Evolutionary conservation across 2,113 vertebrate genomes (phyloP).

Genomic region (Equus przewalskii): DNA sequence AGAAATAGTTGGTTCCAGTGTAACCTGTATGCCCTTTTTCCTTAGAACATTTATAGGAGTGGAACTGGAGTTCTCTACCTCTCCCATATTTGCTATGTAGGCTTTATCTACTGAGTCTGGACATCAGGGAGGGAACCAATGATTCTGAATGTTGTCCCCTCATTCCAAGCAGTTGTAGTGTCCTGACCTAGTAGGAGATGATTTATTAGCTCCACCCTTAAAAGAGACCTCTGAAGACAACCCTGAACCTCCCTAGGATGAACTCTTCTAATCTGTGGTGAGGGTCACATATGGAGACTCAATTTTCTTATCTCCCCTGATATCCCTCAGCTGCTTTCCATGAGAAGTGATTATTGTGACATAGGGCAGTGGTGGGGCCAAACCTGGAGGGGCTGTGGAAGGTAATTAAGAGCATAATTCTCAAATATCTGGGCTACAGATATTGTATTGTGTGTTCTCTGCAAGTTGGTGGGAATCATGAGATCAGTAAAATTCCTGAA

Average conservation of each 20-base stretch:
- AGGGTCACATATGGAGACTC: neutral
- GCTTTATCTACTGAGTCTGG: neutral
- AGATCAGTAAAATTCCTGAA: neutral
- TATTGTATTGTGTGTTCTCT: neutral
- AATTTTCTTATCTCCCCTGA: neutral
- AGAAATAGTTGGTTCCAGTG: neutral
- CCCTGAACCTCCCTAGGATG: too few relatives aligned
- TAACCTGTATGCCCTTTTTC: neutral
- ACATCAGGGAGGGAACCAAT: neutral
- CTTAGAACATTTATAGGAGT: neutral
- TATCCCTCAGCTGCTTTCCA: neutral
- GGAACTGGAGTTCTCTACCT: neutral
- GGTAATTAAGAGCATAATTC: neutral
- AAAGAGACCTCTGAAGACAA: neutral
- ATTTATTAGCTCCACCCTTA: neutral
- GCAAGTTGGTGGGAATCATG: neutral
- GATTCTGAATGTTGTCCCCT: neutral
- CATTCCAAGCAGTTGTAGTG: neutral
- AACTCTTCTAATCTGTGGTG: constrained; percentile 4
- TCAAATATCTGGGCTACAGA: neutral
- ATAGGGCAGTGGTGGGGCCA: neutral
- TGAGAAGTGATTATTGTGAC: neutral
- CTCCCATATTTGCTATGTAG: neutral
- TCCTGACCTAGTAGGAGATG: neutral
- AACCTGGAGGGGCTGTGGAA: neutral